Evolutionary conservation across 2,888 invertebrate species (phyloP).

Genomic region (Luperina nickerlii): DNA sequence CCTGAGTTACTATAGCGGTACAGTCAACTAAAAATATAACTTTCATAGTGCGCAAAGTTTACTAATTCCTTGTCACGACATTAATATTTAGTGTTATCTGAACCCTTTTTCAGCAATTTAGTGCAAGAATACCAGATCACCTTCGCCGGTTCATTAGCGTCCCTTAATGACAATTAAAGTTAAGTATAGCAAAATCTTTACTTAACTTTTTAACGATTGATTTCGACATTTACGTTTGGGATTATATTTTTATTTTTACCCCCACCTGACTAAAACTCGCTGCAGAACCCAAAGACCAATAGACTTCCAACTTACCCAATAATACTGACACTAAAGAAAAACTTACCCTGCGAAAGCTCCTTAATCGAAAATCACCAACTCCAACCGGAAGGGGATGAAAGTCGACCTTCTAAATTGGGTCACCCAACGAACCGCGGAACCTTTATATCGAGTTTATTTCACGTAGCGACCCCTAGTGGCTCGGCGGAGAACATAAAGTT

Average conservation of each 20-base stretch:
- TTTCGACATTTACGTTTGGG: no score
- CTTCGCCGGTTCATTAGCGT: no score
- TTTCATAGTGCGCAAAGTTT: not conserved
- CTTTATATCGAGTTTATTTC: conserved; percentile 61
- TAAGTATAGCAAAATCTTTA: no score
- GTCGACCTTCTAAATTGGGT: conserved; percentile 73
- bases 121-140: not conserved
- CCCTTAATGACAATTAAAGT: no score
- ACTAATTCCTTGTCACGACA: not conserved
- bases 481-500: conserved; percentile 54
- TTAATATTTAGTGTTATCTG: not conserved
- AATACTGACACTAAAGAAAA: conserved; percentile 46
- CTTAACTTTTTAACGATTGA: no score
- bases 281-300: conserved; percentile 8
- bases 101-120: not conserved
- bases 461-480: conserved; percentile 51
- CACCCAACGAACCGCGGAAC: conserved; percentile 70
- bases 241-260: no score
- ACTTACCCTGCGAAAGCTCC: conserved; percentile 58
- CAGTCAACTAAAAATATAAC: not conserved
- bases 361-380: conserved; percentile 72
- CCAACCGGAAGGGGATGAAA: conserved; percentile 53
- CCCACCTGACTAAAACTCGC: not conserved
- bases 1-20: not conserved
- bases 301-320: conserved; percentile 41